Percentiles rank a stretch among this genome's conserved stretches.
phyloP scores from a whole-genome alignment of 2,888 invertebrate species.

The Dermolepida albohirtum region DNA sequence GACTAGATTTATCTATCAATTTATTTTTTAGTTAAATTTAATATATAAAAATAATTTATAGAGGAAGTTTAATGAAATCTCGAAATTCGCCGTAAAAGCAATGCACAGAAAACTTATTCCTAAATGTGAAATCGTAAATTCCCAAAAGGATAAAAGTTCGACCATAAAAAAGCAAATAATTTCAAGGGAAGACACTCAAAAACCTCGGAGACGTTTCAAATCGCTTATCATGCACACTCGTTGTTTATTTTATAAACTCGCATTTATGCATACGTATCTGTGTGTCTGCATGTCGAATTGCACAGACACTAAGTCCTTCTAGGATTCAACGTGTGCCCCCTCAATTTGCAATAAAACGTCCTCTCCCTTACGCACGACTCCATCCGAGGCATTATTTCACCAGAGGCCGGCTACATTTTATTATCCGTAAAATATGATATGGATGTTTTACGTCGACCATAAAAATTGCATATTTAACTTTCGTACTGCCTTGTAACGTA shows the following conservation, averaged over 20 bases:
- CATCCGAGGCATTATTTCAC: conserved; percentile 10
- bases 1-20: too few relatives aligned
- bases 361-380: conserved; percentile 1
- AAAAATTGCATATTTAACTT: conserved; percentile 29
- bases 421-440: conserved; percentile 43
- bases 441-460: conserved; percentile 37
- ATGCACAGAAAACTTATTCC: too few relatives aligned
- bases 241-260: conserved; percentile 8
- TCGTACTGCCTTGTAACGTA: too few relatives aligned
- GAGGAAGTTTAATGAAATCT: too few relatives aligned
- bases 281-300: neutral
- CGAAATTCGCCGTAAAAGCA: too few relatives aligned
- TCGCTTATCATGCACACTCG: neutral
- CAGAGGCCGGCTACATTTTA: conserved; percentile 33
- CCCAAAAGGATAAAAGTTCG: neutral
- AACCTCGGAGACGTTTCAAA: conserved; percentile 5
- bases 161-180: neutral
- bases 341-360: conserved; percentile 37
- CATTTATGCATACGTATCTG: neutral
- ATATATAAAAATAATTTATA: too few relatives aligned
- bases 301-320: neutral
- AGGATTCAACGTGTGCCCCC: conserved; percentile 13
- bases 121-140: conserved; percentile 1
- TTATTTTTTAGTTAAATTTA: too few relatives aligned
- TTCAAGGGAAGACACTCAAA: neutral